Percentiles rank a stretch among this genome's conserved stretches.
phyloP scores from a whole-genome alignment of 92 coral and sea anemone genomes.

The Bergia sp. region DNA sequence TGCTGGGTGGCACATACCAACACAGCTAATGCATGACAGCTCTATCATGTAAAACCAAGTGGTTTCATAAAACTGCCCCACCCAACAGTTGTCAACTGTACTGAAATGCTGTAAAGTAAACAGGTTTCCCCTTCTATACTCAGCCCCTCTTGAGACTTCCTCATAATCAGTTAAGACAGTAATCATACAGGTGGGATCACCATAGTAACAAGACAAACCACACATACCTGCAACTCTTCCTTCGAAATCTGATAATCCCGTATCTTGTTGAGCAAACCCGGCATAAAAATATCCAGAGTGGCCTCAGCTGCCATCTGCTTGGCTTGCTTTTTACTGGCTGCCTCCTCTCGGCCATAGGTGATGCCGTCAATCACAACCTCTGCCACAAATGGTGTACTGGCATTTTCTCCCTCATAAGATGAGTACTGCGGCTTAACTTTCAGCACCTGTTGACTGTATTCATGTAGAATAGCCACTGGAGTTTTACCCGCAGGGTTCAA shows the following conservation, averaged over 20 bases:
- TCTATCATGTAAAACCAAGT: too few relatives aligned
- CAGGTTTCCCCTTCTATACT: neutral
- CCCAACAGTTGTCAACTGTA: too few relatives aligned
- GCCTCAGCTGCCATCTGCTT: conserved; percentile 88
- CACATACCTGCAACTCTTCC: conserved; percentile 78
- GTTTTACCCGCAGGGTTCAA: conserved; percentile 88
- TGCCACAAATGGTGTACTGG: conserved; percentile 81
- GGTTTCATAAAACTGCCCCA: too few relatives aligned
- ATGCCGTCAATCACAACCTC: conserved; percentile 86
- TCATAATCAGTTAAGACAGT: neutral
- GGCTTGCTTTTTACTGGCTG: conserved; percentile 88
- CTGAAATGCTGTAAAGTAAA: too few relatives aligned
- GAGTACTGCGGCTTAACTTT: conserved; percentile 84
- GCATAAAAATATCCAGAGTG: conserved; percentile 79
- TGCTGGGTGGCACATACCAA: too few relatives aligned
- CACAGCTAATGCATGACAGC: too few relatives aligned
- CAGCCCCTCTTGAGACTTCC: too few relatives aligned
- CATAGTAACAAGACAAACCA: neutral
- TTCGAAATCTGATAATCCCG: conserved; percentile 72
- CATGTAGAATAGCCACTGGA: conserved; percentile 88
- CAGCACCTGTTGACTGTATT: conserved; percentile 76
- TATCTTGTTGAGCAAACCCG: conserved; percentile 74
- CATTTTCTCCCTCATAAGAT: conserved; percentile 76
- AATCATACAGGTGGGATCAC: neutral
- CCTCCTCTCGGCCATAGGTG: conserved; percentile 80